Conservation (phyloP, 2,113 vertebrate genomes). For the Tenrec ecaudatus region DNA sequence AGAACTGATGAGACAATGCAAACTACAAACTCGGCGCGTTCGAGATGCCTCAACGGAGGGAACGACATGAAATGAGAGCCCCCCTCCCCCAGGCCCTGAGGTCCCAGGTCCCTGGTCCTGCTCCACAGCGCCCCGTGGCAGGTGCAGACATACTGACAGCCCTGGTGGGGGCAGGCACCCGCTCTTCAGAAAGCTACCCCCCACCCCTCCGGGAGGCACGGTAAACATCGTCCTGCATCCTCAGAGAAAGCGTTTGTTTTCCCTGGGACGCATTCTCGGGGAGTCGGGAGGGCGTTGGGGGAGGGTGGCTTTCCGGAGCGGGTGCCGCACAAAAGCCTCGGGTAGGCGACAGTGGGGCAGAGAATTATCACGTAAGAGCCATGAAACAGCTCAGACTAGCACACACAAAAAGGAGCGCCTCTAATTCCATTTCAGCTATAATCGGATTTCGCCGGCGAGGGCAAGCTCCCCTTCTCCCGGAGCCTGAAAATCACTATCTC, state of each 20-base stretch:
- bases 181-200: not conserved
- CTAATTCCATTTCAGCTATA: slow-evolving; percentile 41
- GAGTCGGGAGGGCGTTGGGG: not conserved
- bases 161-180: not conserved
- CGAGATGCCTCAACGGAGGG: not conserved
- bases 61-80: not conserved
- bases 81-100: too few relatives aligned
- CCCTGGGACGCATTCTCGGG: not conserved
- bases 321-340: slow-evolving; percentile 12
- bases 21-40: not conserved
- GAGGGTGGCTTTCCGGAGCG: not conserved
- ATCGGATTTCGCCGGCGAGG: slow-evolving; percentile 53
- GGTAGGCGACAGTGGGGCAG: not conserved
- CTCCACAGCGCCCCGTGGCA: not conserved
- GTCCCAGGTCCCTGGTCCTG: not conserved
- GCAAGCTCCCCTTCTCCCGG: slow-evolving; percentile 65
- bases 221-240: slow-evolving; percentile 20
- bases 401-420: slow-evolving; percentile 34
- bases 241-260: not conserved
- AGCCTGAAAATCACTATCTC: slow-evolving; percentile 64
- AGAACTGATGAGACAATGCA: not conserved
- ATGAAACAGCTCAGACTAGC: slow-evolving; percentile 15
- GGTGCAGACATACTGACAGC: not conserved
- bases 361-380: not conserved
- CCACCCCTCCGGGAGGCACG: not conserved